A percentile compares a stretch with the other conserved stretches of the same genome.
These are phyloP conservation scores for Chaetogeoica ovagalla DNA, from an alignment of 2,888 invertebrate species.

Conservation along the genomic window DNA sequence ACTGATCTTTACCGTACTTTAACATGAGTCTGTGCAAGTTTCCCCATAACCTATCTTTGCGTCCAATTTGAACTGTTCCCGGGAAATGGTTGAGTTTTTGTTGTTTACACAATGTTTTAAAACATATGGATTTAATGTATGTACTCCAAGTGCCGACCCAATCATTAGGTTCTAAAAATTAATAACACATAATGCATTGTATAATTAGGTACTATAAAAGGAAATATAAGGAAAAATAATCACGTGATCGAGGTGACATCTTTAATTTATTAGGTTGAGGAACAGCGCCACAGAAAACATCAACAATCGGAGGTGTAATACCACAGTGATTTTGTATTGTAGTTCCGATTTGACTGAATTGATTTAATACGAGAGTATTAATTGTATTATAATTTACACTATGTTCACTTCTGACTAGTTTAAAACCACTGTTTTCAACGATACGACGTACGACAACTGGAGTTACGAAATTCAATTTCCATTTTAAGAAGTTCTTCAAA, in stretches of 20 bases:
- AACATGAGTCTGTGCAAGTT: conserved; percentile 72
- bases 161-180: conserved; percentile 73
- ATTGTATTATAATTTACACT: too few relatives aligned
- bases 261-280: neutral
- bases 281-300: neutral
- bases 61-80: conserved; percentile 94
- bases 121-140: conserved; percentile 91
- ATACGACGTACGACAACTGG: conserved; percentile 89
- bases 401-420: conserved; percentile 76
- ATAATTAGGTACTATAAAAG: neutral
- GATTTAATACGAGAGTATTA: neutral
- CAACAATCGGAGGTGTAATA: conserved; percentile 30
- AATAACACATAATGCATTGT: conserved; percentile 53
- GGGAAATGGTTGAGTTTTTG: conserved; percentile 98
- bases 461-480: conserved; percentile 93
- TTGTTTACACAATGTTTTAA: conserved; percentile 79
- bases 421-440: conserved; percentile 81
- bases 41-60: conserved; percentile 92
- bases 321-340: conserved; percentile 26
- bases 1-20: conserved; percentile 69
- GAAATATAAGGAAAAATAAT: neutral
- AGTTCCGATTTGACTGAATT: neutral
- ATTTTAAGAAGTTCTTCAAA: conserved; percentile 79
- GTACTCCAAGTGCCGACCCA: conserved; percentile 98
- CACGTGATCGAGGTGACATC: conserved; percentile 9